phyloP scores from a whole-genome alignment of 1,140 invertebrate species.

The Eupristina koningsbergeri region DNA sequence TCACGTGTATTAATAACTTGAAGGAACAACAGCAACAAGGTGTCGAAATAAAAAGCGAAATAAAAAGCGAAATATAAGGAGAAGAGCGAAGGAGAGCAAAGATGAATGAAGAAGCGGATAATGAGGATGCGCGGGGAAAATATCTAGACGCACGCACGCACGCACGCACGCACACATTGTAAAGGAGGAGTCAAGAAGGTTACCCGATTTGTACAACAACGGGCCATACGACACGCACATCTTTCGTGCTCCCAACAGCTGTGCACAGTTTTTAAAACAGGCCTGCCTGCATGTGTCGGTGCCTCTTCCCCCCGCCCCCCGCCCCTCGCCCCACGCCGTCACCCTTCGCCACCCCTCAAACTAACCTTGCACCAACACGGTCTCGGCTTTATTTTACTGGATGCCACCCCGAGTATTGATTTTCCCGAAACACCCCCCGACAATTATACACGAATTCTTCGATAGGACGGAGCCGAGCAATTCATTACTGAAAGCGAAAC shows the following conservation, averaged over 20 bases:
- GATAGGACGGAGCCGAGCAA: too few relatives aligned
- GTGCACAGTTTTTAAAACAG: slow-evolving; percentile 46
- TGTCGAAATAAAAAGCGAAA: not conserved
- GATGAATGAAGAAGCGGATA: slow-evolving; percentile 1
- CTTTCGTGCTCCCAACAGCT: slow-evolving; percentile 62
- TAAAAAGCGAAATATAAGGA: not conserved
- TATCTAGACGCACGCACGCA: slow-evolving; percentile 27
- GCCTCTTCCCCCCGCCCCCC: slow-evolving; percentile 13
- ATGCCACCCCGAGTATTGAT: slow-evolving; percentile 10
- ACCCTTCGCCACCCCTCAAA: too few relatives aligned
- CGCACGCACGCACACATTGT: slow-evolving; percentile 54
- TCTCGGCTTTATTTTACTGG: not conserved
- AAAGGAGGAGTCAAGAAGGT: too few relatives aligned
- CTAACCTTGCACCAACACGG: too few relatives aligned
- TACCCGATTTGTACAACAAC: too few relatives aligned
- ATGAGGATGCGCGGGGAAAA: not conserved
- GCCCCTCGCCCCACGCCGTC: not conserved
- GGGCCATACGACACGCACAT: too few relatives aligned
- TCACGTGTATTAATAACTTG: not conserved
- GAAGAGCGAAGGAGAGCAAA: not conserved
- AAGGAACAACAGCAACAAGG: not conserved
- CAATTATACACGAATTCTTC: too few relatives aligned
- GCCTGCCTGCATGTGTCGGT: not conserved
- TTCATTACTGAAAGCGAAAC: not conserved
- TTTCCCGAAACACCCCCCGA: slow-evolving; percentile 9